phyloP scores from a whole-genome alignment of 1,140 invertebrate genomes.

The Drosophila azteca region DNA sequence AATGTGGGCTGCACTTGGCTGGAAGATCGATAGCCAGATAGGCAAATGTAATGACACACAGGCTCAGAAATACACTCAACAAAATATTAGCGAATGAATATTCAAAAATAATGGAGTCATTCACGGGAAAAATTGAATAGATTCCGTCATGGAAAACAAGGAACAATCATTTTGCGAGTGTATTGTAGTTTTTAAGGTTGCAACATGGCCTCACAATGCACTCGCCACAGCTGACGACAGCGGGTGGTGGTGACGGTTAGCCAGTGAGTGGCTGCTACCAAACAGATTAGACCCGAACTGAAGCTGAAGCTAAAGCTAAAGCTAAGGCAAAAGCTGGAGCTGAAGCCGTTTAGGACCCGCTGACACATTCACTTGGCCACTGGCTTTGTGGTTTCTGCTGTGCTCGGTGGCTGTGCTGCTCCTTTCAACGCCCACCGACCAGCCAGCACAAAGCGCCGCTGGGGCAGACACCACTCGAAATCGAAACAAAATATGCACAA shows the following conservation, averaged over 20 bases:
- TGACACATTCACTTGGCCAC: conserved; percentile 75
- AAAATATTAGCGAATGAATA: not conserved
- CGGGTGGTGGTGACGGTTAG: conserved; percentile 48
- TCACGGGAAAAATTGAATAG: too few relatives aligned
- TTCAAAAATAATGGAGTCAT: too few relatives aligned
- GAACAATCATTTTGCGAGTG: too few relatives aligned
- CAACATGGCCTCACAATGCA: conserved; percentile 35
- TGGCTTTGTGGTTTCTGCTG: conserved; percentile 45
- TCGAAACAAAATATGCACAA: conserved; percentile 32
- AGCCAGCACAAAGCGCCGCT: conserved; percentile 33
- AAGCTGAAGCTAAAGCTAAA: not conserved
- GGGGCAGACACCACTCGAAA: conserved; percentile 31
- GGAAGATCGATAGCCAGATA: conserved; percentile 57
- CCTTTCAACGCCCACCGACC: conserved; percentile 36
- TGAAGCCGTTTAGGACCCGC: conserved; percentile 35
- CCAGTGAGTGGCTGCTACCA: conserved; percentile 15
- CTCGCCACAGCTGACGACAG: conserved; percentile 52
- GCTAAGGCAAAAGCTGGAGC: too few relatives aligned
- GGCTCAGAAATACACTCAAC: not conserved
- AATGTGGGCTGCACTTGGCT: conserved; percentile 58
- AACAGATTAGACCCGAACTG: conserved; percentile 36
- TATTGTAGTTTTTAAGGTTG: too few relatives aligned
- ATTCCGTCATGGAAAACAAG: too few relatives aligned
- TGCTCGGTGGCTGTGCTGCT: conserved; percentile 46
- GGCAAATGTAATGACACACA: conserved; percentile 33